Conservation (phyloP, 2,113 vertebrate species). For the Aldabrachelys gigantea region DNA sequence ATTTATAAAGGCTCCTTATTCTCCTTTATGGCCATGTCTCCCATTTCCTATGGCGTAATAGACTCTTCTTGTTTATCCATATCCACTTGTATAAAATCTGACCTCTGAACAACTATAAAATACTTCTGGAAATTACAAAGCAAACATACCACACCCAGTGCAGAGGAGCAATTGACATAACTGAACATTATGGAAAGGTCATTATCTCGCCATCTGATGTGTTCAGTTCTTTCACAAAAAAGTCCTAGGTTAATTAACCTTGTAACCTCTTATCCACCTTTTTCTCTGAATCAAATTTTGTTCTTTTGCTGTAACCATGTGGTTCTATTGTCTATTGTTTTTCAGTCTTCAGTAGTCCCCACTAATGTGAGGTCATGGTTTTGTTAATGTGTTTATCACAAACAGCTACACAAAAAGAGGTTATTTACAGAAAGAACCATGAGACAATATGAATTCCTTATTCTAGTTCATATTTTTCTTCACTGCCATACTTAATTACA, state of each 20-base stretch:
- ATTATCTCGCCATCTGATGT: neutral
- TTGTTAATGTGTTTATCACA: neutral
- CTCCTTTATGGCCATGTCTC: neutral
- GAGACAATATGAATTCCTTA: neutral
- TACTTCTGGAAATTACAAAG: neutral
- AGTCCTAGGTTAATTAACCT: neutral
- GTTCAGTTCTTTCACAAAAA: neutral
- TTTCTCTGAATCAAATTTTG: rapidly evolving
- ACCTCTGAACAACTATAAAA: neutral
- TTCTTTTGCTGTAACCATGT: neutral
- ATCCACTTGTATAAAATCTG: neutral
- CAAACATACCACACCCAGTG: neutral
- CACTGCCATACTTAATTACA: neutral
- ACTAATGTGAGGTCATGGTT: neutral
- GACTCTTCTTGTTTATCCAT: neutral
- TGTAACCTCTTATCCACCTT: neutral
- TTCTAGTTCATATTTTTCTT: neutral
- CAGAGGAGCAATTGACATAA: neutral
- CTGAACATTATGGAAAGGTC: neutral
- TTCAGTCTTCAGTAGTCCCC: neutral
- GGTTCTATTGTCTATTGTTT: neutral
- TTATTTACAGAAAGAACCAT: neutral
- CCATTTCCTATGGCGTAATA: neutral
- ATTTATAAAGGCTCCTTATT: neutral
- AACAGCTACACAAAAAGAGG: neutral